phyloP scores from a whole-genome alignment of 2,888 invertebrate genomes.

The Noctua fimbriata region DNA sequence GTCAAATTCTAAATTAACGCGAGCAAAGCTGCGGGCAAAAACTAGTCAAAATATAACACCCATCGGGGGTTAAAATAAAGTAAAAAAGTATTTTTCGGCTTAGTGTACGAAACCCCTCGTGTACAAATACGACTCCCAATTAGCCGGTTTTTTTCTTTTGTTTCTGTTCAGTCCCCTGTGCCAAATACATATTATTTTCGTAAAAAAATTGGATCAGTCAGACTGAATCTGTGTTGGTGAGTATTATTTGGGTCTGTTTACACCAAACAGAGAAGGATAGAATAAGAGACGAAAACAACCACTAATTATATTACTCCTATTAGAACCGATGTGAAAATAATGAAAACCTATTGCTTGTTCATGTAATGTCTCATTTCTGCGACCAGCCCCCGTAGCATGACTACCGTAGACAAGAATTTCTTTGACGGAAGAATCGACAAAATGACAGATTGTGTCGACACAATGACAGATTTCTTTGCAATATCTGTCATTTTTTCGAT shows the following conservation, averaged over 20 bases:
- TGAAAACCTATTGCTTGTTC: not conserved
- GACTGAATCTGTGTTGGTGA: not conserved
- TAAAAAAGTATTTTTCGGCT: no score
- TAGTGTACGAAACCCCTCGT: no score
- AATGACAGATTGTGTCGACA: no score
- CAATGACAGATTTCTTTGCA: no score
- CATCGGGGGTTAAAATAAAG: not conserved
- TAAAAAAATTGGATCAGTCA: not conserved
- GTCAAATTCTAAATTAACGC: no score
- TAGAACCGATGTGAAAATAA: not conserved
- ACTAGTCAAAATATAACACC: no score
- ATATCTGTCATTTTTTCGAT: no score
- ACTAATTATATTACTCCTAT: not conserved
- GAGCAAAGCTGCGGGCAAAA: no score
- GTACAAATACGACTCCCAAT: not conserved
- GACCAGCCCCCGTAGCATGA: no score
- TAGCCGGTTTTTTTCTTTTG: not conserved
- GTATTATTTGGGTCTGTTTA: not conserved
- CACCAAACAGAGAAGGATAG: not conserved
- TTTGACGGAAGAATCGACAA: no score
- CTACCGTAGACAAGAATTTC: no score
- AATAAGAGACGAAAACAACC: not conserved
- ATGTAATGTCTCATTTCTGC: no score
- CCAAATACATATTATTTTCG: not conserved
- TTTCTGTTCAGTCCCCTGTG: not conserved